Evolutionary conservation across 1,140 invertebrate species (phyloP).

Genomic region (Drosophila nebulosa): DNA sequence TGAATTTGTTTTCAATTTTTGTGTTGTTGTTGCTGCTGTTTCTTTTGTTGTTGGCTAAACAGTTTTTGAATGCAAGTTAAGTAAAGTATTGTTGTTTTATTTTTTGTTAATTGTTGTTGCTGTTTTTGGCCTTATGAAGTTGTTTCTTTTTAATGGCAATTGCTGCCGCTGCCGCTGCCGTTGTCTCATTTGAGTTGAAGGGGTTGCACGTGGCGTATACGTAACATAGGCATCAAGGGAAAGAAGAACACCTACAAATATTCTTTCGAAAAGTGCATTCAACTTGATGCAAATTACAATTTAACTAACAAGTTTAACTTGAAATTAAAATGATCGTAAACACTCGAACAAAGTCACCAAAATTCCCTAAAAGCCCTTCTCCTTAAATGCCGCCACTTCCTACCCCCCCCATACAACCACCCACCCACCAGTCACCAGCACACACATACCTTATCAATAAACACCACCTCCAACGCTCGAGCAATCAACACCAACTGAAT

Average conservation of each 20-base stretch:
- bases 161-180: no score
- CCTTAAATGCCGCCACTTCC: no score
- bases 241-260: background rate
- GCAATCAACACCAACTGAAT: constrained; percentile 54
- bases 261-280: background rate
- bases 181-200: background rate
- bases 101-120: constrained; percentile 1
- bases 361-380: no score
- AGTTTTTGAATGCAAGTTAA: constrained; percentile 12
- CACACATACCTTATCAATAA: constrained; percentile 13
- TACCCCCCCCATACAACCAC: no score
- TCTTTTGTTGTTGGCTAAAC: constrained; percentile 1
- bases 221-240: background rate
- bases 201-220: constrained; percentile 37
- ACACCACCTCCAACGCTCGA: constrained; percentile 29
- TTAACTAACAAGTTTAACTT: background rate
- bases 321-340: background rate
- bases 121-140: background rate
- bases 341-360: background rate
- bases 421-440: no score
- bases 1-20: constrained; percentile 1
- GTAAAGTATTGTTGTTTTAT: constrained; percentile 1
- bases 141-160: background rate
- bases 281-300: background rate
- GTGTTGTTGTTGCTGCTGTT: background rate